Evolutionary conservation across 2,113 vertebrate species (phyloP).

Genomic region (Stigmatopora argus): DNA sequence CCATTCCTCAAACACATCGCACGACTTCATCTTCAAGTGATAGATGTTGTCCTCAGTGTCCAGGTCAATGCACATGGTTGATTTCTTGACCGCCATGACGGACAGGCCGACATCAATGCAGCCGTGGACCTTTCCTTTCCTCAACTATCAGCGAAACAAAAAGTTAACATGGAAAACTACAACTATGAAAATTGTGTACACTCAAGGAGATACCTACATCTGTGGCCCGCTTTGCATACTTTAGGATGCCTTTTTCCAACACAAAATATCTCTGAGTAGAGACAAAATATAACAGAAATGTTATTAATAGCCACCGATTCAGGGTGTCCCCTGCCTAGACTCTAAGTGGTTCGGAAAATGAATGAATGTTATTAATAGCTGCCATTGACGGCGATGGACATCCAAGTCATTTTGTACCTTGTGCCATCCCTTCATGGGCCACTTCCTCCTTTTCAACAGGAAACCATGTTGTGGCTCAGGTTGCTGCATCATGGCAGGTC

Average conservation of each 20-base stretch:
- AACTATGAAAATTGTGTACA: not conserved
- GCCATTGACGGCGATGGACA: too few relatives aligned
- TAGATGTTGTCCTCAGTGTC: slow-evolving; percentile 95
- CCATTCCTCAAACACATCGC: slow-evolving; percentile 89
- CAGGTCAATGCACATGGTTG: slow-evolving; percentile 88
- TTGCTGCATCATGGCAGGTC: slow-evolving; percentile 77
- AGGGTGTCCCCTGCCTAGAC: too few relatives aligned
- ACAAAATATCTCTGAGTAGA: slow-evolving; percentile 85
- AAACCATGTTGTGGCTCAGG: slow-evolving; percentile 84
- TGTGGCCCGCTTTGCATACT: slow-evolving; percentile 82
- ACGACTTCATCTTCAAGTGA: slow-evolving; percentile 91
- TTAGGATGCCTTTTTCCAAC: slow-evolving; percentile 91
- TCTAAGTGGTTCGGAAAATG: too few relatives aligned
- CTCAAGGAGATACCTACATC: slow-evolving; percentile 76
- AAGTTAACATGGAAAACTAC: slow-evolving; percentile 1
- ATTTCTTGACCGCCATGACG: slow-evolving; percentile 96
- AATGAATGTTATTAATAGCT: too few relatives aligned
- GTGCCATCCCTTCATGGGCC: slow-evolving; percentile 99
- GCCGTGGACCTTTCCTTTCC: slow-evolving; percentile 88
- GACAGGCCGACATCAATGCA: slow-evolving; percentile 94
- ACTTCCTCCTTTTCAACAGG: slow-evolving; percentile 93
- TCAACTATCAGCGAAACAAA: slow-evolving; percentile 66
- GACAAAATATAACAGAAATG: slow-evolving; percentile 24
- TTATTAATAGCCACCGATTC: not conserved
- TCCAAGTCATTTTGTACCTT: slow-evolving; percentile 73